phyloP scores from a whole-genome alignment of 2,113 vertebrate genomes.

The Leuciscus idus region DNA sequence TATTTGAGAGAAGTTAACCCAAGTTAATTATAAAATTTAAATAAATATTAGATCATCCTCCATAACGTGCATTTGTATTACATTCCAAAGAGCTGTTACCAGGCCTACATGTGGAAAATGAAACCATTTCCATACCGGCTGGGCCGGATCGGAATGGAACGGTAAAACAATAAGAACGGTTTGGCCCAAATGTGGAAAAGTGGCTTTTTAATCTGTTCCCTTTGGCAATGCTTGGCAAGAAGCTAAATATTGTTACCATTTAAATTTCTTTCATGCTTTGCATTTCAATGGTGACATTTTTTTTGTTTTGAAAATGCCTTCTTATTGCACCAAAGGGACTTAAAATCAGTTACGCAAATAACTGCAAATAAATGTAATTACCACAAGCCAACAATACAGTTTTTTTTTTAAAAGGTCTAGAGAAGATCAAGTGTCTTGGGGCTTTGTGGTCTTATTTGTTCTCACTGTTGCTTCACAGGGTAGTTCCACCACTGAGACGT shows the following conservation, averaged over 20 bases:
- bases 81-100: too few species aligned
- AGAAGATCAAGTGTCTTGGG: not conserved
- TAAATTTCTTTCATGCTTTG: not conserved
- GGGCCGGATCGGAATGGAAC: too few species aligned
- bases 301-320: not conserved
- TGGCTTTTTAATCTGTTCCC: not conserved
- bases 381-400: not conserved
- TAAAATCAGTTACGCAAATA: not conserved
- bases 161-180: too few species aligned
- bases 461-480: not conserved
- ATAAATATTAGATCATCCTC: too few species aligned
- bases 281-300: not conserved
- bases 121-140: too few species aligned
- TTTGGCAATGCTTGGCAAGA: not conserved
- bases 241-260: not conserved
- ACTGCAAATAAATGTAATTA: not conserved
- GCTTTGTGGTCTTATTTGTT: not conserved
- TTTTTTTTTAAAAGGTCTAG: not conserved
- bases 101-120: too few species aligned
- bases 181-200: too few species aligned
- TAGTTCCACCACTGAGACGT: not conserved
- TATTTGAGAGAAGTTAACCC: too few species aligned
- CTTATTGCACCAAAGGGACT: not conserved
- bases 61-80: too few species aligned
- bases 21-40: too few species aligned